Percentiles rank a stretch among this genome's conserved stretches.
Evolutionary conservation across 2,113 vertebrate genomes (phyloP).

Genomic region (Lonchura striata): DNA sequence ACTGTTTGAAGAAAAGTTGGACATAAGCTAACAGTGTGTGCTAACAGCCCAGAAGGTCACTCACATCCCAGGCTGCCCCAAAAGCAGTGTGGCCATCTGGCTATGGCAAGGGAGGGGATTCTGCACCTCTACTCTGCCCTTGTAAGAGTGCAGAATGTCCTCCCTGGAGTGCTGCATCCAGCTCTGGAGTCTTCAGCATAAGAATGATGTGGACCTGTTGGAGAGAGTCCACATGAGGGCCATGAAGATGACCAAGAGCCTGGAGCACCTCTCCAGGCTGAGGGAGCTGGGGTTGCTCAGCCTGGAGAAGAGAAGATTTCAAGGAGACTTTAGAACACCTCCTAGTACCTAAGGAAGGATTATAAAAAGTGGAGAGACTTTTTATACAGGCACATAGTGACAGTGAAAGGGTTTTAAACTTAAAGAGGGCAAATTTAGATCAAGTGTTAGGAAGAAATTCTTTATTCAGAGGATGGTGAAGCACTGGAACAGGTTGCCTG

Average conservation of each 20-base stretch:
- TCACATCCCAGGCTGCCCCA: not conserved
- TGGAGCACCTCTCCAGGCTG: not conserved
- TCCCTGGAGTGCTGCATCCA: not conserved
- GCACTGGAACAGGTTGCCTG: not conserved
- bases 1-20: not conserved
- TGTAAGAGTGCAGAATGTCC: not conserved
- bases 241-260: rapidly evolving
- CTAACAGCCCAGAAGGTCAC: not conserved
- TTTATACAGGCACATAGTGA: not conserved
- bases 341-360: not conserved
- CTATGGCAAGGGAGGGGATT: not conserved
- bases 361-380: not conserved
- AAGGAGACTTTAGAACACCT: not conserved
- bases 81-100: not conserved
- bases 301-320: not conserved
- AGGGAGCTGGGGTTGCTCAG: not conserved
- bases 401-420: not conserved
- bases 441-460: not conserved
- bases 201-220: not conserved
- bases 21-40: not conserved
- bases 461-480: not conserved
- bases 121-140: not conserved
- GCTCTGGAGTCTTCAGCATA: not conserved
- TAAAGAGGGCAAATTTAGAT: not conserved
- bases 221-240: not conserved